Base-by-base conservation (phyloP, 2,113 vertebrate genomes). In the Trochalopteron elliotii region DNA sequence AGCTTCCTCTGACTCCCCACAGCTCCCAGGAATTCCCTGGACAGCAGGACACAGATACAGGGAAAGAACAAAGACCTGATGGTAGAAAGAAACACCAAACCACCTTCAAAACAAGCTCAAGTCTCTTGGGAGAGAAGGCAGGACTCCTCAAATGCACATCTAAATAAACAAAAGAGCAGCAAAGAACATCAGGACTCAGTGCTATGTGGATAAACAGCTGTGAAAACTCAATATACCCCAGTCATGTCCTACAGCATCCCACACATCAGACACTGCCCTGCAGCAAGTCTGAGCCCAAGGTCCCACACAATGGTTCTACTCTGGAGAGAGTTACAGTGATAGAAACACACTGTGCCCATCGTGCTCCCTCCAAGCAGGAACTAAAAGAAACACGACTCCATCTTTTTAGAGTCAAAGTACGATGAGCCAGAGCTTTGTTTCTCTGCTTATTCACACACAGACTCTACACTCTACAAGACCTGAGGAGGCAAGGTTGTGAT, bases 191-290 rank as follows among this genome's bases (percentile, higher is more conserved):
- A 37, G 79, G 33, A 65, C 8, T 69, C 31, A 7, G 24, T 23
- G n/a, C 50, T 59, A 52, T 3, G 42, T 37, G 15, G 35, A 45
- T 37, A 57, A 78, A 23, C 37, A 60, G 31, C 70, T 61, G 12
- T 0, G 0, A 33, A 80, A 65, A 52, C 24, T 76, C 67, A 27
- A 0, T 12, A 21, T 6, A 70, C 25, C 9, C 22, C 8, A 2
- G 0, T 15, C 4, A 2, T 6, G 42, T 50, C 30, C 70, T 67
- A 47, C 23, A 83, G n/a, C 59, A 67, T 40, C 52, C 71, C 60
- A 76, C 19, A 69, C 45, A 69, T 11, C 72, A 70, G 87, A 42
- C 45, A 27, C 18, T 63, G 3, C 2, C 50, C 71, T 61, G 63
- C 35, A 52, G n/a, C 67, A 77, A 74, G 40, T 49, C 45, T 52